Evolutionary conservation across 2,113 vertebrate species (phyloP).

Genomic region (Vimba vimba): DNA sequence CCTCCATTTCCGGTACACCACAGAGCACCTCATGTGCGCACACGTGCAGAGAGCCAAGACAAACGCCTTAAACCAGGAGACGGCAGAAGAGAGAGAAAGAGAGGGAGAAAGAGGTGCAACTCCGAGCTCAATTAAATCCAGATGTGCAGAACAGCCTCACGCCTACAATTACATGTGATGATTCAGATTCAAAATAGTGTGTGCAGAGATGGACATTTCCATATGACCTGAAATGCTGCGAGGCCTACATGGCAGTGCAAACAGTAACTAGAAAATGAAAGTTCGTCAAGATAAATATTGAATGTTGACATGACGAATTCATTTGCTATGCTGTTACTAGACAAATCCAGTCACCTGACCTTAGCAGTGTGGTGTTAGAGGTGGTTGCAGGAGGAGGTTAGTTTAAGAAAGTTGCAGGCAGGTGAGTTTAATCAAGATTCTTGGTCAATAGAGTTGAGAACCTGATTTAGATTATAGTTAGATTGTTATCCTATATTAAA

Average conservation of each 20-base stretch:
- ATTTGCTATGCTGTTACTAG: background rate
- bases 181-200: conserved; percentile 21
- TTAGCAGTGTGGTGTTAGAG: background rate
- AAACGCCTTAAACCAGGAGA: conserved; percentile 56
- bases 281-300: background rate
- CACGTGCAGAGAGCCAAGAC: conserved; percentile 60
- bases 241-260: background rate
- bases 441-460: too few species aligned
- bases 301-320: background rate
- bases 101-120: conserved; percentile 53
- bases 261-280: background rate
- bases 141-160: conserved; percentile 66
- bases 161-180: conserved; percentile 50
- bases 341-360: background rate
- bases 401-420: too few species aligned
- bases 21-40: conserved; percentile 38
- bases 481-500: too few species aligned
- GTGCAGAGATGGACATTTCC: conserved; percentile 47
- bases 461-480: too few species aligned
- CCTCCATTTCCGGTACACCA: conserved; percentile 45
- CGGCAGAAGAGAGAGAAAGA: conserved; percentile 21
- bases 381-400: background rate
- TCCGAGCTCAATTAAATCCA: conserved; percentile 68
- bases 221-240: conserved; percentile 9
- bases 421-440: too few species aligned